phyloP scores from a whole-genome alignment of 2,113 vertebrate genomes.

The Gymnobelideus leadbeateri region DNA sequence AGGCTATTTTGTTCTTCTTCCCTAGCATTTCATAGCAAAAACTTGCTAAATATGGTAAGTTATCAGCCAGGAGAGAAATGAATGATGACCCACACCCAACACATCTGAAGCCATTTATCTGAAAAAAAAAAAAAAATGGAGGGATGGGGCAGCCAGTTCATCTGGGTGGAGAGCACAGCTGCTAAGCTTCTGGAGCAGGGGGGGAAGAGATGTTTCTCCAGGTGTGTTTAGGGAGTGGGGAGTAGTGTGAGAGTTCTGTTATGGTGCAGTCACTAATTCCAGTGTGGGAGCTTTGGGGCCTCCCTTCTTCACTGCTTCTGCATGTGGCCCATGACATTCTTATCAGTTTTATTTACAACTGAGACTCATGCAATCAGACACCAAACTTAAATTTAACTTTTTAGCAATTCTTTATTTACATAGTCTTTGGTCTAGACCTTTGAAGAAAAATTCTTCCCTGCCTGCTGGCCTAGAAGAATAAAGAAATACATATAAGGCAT shows the following conservation, averaged over 20 bases:
- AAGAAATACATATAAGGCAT: neutral
- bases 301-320: neutral
- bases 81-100: too few species aligned
- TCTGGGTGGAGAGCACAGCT: neutral
- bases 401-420: neutral
- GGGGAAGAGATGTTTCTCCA: neutral
- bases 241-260: neutral
- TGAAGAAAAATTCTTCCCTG: neutral
- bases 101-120: too few species aligned
- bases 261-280: neutral
- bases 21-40: neutral
- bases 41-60: too few species aligned
- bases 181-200: neutral
- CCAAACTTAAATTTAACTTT: neutral
- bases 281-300: neutral
- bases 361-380: neutral
- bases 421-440: neutral
- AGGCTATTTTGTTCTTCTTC: neutral
- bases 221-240: neutral
- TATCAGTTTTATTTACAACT: too few species aligned
- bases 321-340: too few species aligned
- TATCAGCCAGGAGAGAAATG: too few species aligned
- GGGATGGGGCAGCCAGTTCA: too few species aligned
- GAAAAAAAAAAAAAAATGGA: too few species aligned
- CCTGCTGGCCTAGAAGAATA: neutral